Evolutionary conservation across 2,888 invertebrate species (phyloP), one percentile per base, ranked within the genome.

Genomic region (Ommatoiulus sabulosus): DNA sequence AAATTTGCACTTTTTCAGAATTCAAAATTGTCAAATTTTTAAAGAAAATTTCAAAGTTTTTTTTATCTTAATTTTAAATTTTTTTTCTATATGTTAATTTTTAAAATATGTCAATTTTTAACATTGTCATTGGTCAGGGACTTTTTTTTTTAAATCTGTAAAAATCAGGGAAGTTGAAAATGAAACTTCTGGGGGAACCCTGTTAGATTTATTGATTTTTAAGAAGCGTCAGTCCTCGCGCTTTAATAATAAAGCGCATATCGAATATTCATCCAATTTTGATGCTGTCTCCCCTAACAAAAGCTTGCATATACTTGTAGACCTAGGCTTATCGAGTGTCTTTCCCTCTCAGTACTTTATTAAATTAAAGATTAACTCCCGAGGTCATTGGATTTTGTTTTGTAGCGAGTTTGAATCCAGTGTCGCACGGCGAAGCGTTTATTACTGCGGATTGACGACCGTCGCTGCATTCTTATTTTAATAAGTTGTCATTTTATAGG

Each of bases 281-380:
- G 72, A 24, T n/a, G 24, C 24, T 8, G 72, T 10, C 24, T 72
- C 24, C 3, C 72, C 24, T 8, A 72, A 1, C 72, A 72, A 24
- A 24, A 24, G 20, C 20, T 4, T 63, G 24, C 72, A 24, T 3
- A 52, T 52, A 35, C 35, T 35, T 35, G 35, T 35, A 52, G 15
- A 52, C 52, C 52, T 52, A 12, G 72, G 24, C 72, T 72, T 72
- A 63, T 63, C n/a, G 8, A 63, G 24, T 24, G 24, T 72, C 72
- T 72, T 72, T 5, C 63, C 20, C 20, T 5, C 7, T 20, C 57
- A 17, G 52, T 15, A 12, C n/a, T 63, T n/a, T 20, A 63, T 63
- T 63, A 63, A 63, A 63, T 63, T 63, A 63, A 63, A 63, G 63
- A 20, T 63, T 20, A 63, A 63, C 63, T 63, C 63, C n/a, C 20